Percentiles rank a stretch among this genome's conserved stretches.
Evolutionary conservation across 1,140 invertebrate genomes (phyloP).

Genomic region (Drosophila littoralis): DNA sequence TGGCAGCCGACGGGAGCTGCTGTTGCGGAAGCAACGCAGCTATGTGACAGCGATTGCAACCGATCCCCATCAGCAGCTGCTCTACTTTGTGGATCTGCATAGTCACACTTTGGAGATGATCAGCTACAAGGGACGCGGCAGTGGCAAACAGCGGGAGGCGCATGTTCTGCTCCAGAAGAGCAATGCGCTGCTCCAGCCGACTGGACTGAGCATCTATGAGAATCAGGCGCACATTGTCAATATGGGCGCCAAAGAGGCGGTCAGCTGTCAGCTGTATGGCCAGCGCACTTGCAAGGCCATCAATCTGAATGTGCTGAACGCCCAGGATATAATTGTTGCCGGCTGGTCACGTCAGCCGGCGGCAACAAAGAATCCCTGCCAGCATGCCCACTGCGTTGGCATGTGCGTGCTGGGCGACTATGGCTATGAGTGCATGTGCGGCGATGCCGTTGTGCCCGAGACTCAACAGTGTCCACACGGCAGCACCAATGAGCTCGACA

Average conservation of each 20-base stretch:
- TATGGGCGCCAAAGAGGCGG: slow-evolving; percentile 84
- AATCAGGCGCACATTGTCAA: slow-evolving; percentile 87
- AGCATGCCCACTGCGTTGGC: slow-evolving; percentile 85
- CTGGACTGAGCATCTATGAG: slow-evolving; percentile 86
- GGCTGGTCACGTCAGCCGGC: slow-evolving; percentile 86
- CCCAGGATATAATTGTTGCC: slow-evolving; percentile 86
- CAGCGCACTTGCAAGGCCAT: slow-evolving; percentile 84
- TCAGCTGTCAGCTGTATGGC: slow-evolving; percentile 86
- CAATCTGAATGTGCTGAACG: slow-evolving; percentile 82
- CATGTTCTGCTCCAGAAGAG: slow-evolving; percentile 85
- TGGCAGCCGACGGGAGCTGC: slow-evolving; percentile 85
- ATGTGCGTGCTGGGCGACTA: slow-evolving; percentile 86
- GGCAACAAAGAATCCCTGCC: slow-evolving; percentile 84
- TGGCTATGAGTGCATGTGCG: slow-evolving; percentile 86
- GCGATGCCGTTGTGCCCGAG: slow-evolving; percentile 76
- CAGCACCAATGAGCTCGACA: slow-evolving; percentile 53
- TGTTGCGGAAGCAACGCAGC: slow-evolving; percentile 78
- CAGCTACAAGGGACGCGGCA: slow-evolving; percentile 86
- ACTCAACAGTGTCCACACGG: slow-evolving; percentile 67
- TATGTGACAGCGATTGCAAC: slow-evolving; percentile 88
- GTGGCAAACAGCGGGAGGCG: slow-evolving; percentile 84
- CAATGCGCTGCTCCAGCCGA: slow-evolving; percentile 84
- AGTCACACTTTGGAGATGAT: slow-evolving; percentile 87
- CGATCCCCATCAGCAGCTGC: slow-evolving; percentile 87
- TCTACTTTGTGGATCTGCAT: slow-evolving; percentile 90